Conservation (phyloP, 2,888 invertebrate species). For the Brachylomia viminalis region DNA sequence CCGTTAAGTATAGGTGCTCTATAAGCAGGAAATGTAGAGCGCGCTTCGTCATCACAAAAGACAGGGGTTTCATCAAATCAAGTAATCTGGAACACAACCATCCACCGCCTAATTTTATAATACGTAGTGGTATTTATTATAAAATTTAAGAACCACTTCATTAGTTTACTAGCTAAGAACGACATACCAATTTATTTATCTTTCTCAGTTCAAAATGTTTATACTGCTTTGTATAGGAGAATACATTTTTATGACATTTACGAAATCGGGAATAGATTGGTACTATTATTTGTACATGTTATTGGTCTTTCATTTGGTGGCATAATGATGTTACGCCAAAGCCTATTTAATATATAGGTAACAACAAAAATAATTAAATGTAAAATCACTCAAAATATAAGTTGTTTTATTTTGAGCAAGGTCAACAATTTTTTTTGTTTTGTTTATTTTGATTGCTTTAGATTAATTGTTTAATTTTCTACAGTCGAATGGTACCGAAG, state of each 20-base stretch:
- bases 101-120: not conserved
- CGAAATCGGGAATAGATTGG: too few relatives aligned
- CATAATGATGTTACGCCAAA: too few relatives aligned
- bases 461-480: not conserved
- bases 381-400: not conserved
- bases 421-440: not conserved
- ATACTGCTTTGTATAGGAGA: too few relatives aligned
- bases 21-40: slow-evolving; percentile 12
- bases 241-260: too few relatives aligned
- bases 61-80: slow-evolving; percentile 8
- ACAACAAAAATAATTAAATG: too few relatives aligned
- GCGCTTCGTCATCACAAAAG: slow-evolving; percentile 37
- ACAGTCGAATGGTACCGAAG: slow-evolving; percentile 56
- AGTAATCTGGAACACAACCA: slow-evolving; percentile 27
- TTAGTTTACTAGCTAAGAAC: too few relatives aligned
- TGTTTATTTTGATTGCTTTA: not conserved
- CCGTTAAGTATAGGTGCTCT: slow-evolving; percentile 31
- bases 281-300: too few relatives aligned
- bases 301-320: too few relatives aligned
- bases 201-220: too few relatives aligned
- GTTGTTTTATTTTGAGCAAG: not conserved
- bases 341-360: too few relatives aligned
- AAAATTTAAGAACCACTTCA: slow-evolving; percentile 37
- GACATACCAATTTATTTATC: too few relatives aligned
- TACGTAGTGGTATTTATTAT: slow-evolving; percentile 23